Evolutionary conservation across 1,140 invertebrate genomes (phyloP), one percentile per base, ranked within the genome.

Genomic region (Apis cerana): DNA sequence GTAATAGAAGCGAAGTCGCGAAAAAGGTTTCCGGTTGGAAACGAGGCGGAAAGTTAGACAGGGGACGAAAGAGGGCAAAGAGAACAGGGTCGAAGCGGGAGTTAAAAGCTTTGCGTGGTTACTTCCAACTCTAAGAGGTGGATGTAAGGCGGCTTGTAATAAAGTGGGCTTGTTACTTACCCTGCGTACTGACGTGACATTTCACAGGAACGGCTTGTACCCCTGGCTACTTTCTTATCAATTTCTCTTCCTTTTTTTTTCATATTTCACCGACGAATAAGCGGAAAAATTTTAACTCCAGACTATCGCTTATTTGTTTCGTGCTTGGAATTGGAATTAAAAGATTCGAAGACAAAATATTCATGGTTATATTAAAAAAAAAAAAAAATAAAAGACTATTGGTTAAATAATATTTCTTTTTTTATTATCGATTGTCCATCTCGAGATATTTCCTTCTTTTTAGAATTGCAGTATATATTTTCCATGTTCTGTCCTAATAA

Each of bases 151-250:
- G 71, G 69, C 33, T 23, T 52, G 85, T 85, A 86, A 86, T 85
- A 85, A 85, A 86, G 80, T 85, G 75, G 80, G 79, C 64, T 86
- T 78, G 83, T 86, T 86, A 86, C 83, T 85, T 77, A 82, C 72
- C 19, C 54, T 33, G 17, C 43, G 65, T 23, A 70, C 27, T 72
- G 58, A 27, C 76, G 59, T 75, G 78, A 76, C 68, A 59, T 69
- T 72, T 50, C 61, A 70, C 74, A 79, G 58, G 23, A 65, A 19
- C 62, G 17, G n/a, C 70, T 54, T 71, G 48, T 33, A 59, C 33
- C 33, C 4, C 33, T 5, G 33, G 33, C 33, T 43, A 43, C 27
- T 43, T 52, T n/a, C 59, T 56, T 59, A 62, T 65, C 56, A 68
- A 33, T 80, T 75, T 50, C 62, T 85, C 72, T 80, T 13, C 61